These are phyloP conservation scores for Labeo rohita DNA, from an alignment of 2,113 vertebrate species.

Conservation along the genomic window DNA sequence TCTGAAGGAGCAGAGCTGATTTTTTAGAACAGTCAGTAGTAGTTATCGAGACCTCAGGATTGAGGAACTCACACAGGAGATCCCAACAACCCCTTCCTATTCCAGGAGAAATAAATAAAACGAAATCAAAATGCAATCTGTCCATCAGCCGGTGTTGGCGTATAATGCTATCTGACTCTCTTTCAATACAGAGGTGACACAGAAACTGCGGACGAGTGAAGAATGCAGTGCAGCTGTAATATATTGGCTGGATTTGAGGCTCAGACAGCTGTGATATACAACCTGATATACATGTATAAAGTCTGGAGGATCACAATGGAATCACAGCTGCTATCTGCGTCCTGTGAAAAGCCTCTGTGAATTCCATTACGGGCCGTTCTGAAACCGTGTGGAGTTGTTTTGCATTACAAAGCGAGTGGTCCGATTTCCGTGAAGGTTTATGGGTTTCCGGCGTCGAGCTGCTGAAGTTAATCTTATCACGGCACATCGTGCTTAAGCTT, in stretches of 20 bases:
- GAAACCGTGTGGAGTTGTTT: background rate
- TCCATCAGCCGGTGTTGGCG: constrained; percentile 35
- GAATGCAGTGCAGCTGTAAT: constrained; percentile 38
- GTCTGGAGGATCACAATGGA: constrained; percentile 45
- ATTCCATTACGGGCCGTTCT: constrained; percentile 23
- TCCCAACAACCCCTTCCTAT: background rate
- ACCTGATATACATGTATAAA: constrained; percentile 37
- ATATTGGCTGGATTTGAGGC: constrained; percentile 32
- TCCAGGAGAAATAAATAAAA: constrained; percentile 45
- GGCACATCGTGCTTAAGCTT: background rate
- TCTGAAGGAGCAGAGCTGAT: background rate
- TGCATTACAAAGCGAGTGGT: constrained; percentile 11
- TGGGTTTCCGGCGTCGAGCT: background rate
- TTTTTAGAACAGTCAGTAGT: background rate
- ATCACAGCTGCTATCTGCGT: constrained; percentile 22
- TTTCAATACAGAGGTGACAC: constrained; percentile 43
- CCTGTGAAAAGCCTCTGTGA: constrained; percentile 3
- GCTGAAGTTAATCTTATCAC: constrained; percentile 12
- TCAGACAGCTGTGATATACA: constrained; percentile 34
- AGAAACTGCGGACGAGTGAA: constrained; percentile 34
- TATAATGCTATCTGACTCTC: constrained; percentile 35
- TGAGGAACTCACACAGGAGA: background rate
- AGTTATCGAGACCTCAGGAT: background rate
- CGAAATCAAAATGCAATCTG: constrained; percentile 36
- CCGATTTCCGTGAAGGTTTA: constrained; percentile 14